Evolutionary conservation across 2,797 vertebrate species (phyloP).

Genomic region (Sarcophilus harrisii): DNA sequence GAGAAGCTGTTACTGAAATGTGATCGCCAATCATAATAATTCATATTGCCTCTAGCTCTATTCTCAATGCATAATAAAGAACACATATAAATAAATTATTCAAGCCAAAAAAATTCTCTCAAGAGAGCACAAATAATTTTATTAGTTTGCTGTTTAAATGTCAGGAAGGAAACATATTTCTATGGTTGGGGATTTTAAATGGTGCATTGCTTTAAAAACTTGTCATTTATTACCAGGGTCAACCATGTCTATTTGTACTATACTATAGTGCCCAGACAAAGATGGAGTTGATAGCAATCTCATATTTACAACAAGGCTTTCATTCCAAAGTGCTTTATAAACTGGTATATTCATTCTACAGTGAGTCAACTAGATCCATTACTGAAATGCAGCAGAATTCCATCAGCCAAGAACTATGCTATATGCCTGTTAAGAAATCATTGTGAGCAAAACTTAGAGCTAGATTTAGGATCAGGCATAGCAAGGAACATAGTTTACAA

Average conservation of each 20-base stretch:
- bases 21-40: not conserved
- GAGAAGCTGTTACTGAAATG: not conserved
- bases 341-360: not conserved
- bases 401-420: not conserved
- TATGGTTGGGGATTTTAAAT: not conserved
- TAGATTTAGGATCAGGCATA: not conserved
- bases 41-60: not conserved
- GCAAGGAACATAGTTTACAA: not conserved
- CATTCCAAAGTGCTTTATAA: slow-evolving; percentile 2
- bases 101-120: slow-evolving; percentile 26
- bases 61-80: slow-evolving; percentile 18
- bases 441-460: not conserved
- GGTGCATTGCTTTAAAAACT: not conserved
- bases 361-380: not conserved
- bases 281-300: slow-evolving; percentile 28
- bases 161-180: not conserved
- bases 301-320: slow-evolving; percentile 34
- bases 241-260: slow-evolving; percentile 13
- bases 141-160: slow-evolving; percentile 17
- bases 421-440: not conserved
- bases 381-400: not conserved
- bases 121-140: not conserved
- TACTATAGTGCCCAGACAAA: not conserved
- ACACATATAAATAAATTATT: not conserved
- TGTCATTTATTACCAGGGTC: not conserved